Conservation (phyloP, 2,797 vertebrate species). For the Heteromormyrus szaboi region DNA sequence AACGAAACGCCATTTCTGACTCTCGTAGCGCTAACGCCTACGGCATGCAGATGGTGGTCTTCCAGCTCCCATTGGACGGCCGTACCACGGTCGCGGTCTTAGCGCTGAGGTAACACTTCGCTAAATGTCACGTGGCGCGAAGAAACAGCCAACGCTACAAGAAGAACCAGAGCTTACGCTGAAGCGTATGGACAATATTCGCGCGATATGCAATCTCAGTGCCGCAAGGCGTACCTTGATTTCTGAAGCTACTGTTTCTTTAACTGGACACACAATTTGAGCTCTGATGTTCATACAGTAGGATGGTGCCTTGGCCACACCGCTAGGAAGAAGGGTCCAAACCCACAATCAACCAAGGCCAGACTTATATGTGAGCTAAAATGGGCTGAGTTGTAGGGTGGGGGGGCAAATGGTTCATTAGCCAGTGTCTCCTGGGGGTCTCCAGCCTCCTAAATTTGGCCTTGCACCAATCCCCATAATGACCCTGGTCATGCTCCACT, state of each 20-base stretch:
- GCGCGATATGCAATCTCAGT: not conserved
- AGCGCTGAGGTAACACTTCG: not conserved
- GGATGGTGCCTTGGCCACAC: not conserved
- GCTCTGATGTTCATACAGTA: not conserved
- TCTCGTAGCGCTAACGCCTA: not conserved
- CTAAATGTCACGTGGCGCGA: not conserved
- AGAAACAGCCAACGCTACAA: not conserved
- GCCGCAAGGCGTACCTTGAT: not conserved
- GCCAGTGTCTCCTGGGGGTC: not conserved
- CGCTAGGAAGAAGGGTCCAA: not conserved
- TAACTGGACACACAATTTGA: not conserved
- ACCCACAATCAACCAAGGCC: not conserved
- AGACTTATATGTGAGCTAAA: not conserved
- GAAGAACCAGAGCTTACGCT: not conserved
- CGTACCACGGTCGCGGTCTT: not conserved
- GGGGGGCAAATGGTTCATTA: not conserved
- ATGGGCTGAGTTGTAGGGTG: not conserved
- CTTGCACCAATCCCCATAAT: not conserved
- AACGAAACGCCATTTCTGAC: not conserved
- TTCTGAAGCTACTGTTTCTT: not conserved
- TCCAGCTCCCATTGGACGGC: not conserved
- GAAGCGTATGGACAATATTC: not conserved
- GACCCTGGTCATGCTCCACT: not conserved
- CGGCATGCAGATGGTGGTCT: not conserved
- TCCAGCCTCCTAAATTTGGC: not conserved